Evolutionary conservation across 2,888 invertebrate genomes (phyloP), one percentile per base, ranked within the genome.

Genomic region (Apoda limacodes): DNA sequence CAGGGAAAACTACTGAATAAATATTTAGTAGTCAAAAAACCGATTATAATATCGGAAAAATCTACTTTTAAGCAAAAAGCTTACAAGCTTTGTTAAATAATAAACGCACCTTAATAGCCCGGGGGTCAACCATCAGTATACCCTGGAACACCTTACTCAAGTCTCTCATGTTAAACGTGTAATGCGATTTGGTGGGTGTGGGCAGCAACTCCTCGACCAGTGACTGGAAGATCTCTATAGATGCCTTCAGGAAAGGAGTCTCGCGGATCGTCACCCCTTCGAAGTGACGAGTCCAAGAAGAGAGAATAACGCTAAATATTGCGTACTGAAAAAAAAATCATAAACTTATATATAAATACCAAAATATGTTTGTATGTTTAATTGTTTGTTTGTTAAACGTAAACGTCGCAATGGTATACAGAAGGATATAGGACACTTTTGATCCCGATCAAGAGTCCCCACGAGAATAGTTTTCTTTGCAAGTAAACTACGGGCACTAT

Each of bases 151-250:
- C 90, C 49, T 93, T 87, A 34, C 92, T 88, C 39, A 95, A 84
- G 61, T 95, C 95, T 10, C 95, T 75, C 46, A 95, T 62, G 68
- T 95, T 95, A 67, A 95, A 95, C 1, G 93, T 89, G 52, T 95
- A 95, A 68, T 95, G 95, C 0, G 92, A 92, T 61, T 94, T 95
- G 12, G 91, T 83, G 0, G 95, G 95, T 0, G 94, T 95, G 0
- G 95, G 95, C 7, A 94, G 72, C 32, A 95, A 75, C 48, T 90
- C 89, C 5, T 76, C 72, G 20, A 87, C 81, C 35, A 90, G 83
- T 1, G 82, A 83, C 24, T 70, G 74, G 67, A 89, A 93, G 6
- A 92, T 83, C 2, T 83, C 78, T 37, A 92, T 67, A 0, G 89
- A 89, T 0, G 87, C 85, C 19, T 82, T 70, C 1, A 92, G 82